Conservation (phyloP, 1,140 invertebrate species). For the Frieseomelitta varia region DNA sequence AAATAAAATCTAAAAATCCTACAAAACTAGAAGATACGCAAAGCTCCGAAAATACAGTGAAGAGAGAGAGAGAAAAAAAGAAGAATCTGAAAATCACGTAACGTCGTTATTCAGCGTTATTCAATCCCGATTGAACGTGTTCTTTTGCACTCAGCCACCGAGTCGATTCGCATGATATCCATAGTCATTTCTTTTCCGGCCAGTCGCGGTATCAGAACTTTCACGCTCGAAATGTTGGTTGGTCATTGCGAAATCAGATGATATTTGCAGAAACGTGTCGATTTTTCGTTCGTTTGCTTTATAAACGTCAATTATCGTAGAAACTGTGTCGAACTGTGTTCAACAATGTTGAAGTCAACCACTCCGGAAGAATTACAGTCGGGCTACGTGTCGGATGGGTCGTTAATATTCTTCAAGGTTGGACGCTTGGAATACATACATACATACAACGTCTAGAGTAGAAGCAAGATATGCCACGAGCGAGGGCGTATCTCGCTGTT, state of each 20-base stretch:
- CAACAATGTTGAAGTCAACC: too few species aligned
- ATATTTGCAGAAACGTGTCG: slow-evolving; percentile 34
- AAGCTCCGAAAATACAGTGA: too few species aligned
- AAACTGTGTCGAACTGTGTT: background rate
- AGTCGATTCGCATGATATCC: slow-evolving; percentile 16
- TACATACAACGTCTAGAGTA: background rate
- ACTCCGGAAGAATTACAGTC: background rate
- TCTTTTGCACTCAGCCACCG: background rate
- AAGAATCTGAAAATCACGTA: background rate
- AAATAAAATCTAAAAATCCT: background rate
- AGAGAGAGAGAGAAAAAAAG: background rate
- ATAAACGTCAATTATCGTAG: slow-evolving; percentile 6
- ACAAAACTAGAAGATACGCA: background rate
- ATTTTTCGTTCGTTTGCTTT: background rate
- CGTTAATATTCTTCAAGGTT: slow-evolving; percentile 37
- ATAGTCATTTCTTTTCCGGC: slow-evolving; percentile 41
- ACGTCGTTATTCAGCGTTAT: slow-evolving; percentile 12
- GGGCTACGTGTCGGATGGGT: background rate
- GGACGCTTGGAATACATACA: too few species aligned
- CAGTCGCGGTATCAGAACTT: slow-evolving; percentile 38
- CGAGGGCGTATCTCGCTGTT: slow-evolving; percentile 14
- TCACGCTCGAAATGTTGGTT: slow-evolving; percentile 33
- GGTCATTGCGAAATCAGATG: slow-evolving; percentile 42
- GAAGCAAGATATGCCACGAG: background rate
- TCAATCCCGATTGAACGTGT: slow-evolving; percentile 24